Base-by-base conservation (phyloP, 2,888 invertebrate genomes). In the Netelia virgata region DNA sequence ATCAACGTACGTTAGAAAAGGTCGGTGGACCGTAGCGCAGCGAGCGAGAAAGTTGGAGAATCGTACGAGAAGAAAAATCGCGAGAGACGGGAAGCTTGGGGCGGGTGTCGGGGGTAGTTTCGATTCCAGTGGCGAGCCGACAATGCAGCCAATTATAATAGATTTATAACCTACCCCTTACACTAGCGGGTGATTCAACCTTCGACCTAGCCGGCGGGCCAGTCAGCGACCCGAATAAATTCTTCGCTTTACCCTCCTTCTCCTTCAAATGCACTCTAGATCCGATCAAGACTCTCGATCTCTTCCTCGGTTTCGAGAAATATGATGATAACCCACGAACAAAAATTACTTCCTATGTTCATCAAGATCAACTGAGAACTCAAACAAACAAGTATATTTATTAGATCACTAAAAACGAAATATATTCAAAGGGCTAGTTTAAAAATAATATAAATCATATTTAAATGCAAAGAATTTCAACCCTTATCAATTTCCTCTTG, bases 61-160 rank as follows among this genome's bases (percentile, higher is more conserved):
- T 82, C 69, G 86, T 85, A 75, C 80, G 81, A 86, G 74, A 86
- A 89, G 88, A 89, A 90, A 90, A 90, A 28, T 36, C 43, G 36
- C 16, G 90, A 89, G 91, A 90, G 87, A 83, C 86, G 87, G 88
- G 85, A 91, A 90, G 87, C 82, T 86, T 87, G 88, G 86, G 84
- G 86, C 75, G 86, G 87, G 87, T 87, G 69, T 69, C 70, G 86
- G 77, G 88, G 87, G 87, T 86, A 88, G 88, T 89, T 89, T 88
- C 87, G 86, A 88, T 89, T 88, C 86, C 81, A 86, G 86, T 82
- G 86, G 69, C 87, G 87, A 87, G 88, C 88, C 87, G 87, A 90
- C 90, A 87, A 87, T 89, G 89, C 89, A 90, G 91, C 92, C 93
- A 93, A 93, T 93, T 93, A 93, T 93, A 90, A 90, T 90, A 91